Evolutionary conservation across 35 echinoderm and acorn worm species (phyloP).

Genomic region (Apostichopus japonicus): DNA sequence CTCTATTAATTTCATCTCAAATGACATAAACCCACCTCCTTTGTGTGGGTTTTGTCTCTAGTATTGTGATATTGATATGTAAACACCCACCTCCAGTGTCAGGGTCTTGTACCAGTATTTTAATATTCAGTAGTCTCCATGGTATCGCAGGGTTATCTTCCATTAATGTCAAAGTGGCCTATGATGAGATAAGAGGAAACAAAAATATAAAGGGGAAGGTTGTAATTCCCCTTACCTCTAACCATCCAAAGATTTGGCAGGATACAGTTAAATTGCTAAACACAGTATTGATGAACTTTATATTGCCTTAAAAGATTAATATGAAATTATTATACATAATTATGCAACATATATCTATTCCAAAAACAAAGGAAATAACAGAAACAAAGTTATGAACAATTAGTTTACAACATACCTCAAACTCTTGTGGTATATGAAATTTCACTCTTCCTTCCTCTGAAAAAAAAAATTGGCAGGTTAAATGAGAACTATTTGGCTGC

Average conservation of each 20-base stretch:
- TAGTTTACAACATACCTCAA: constrained; percentile 74
- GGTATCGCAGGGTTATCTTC: constrained; percentile 88
- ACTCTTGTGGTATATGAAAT: constrained; percentile 94
- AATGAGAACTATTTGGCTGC: neutral
- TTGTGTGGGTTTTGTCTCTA: too few relatives aligned
- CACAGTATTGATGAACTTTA: too few relatives aligned
- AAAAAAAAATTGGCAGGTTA: constrained; percentile 30
- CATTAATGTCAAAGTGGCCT: constrained; percentile 98
- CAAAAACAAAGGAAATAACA: neutral
- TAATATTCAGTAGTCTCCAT: constrained; percentile 87
- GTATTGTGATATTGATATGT: too few relatives aligned
- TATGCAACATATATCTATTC: too few relatives aligned
- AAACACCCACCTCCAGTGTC: constrained; percentile 93
- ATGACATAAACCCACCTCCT: too few relatives aligned
- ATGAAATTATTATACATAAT: too few relatives aligned
- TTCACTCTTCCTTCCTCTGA: constrained; percentile 95
- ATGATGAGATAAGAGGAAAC: neutral
- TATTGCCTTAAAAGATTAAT: too few relatives aligned
- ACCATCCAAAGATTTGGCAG: too few relatives aligned
- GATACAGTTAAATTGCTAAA: too few relatives aligned
- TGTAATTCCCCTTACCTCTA: too few relatives aligned
- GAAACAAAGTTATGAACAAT: neutral
- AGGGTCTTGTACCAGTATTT: constrained; percentile 93
- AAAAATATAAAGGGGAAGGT: too few relatives aligned
- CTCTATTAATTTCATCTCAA: too few relatives aligned